Conservation (phyloP, 2,113 vertebrate genomes). For the Octodon degus region DNA sequence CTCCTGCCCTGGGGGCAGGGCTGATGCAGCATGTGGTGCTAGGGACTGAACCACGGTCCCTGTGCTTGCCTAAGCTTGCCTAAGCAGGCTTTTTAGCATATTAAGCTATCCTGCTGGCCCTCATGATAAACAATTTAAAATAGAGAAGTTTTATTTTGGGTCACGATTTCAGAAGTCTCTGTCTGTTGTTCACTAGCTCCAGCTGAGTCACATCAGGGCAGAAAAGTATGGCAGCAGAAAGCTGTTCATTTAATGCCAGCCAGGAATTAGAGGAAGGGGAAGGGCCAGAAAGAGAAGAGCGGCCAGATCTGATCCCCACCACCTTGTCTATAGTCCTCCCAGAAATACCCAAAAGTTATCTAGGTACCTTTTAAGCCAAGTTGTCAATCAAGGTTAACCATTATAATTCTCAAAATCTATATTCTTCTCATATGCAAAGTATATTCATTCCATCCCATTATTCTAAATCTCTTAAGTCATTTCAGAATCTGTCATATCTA, state of each 20-base stretch:
- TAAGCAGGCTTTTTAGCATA: too few relatives aligned
- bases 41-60: too few relatives aligned
- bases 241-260: neutral
- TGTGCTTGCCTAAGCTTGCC: too few relatives aligned
- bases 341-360: neutral
- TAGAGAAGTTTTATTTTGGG: neutral
- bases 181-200: neutral
- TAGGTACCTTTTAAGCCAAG: neutral
- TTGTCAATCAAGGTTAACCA: neutral
- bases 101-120: too few relatives aligned
- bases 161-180: neutral
- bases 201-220: neutral
- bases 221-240: neutral
- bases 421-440: neutral
- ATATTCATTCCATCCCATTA: neutral
- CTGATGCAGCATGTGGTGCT: too few relatives aligned
- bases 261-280: neutral
- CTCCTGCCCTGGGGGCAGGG: too few relatives aligned
- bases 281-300: neutral
- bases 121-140: neutral
- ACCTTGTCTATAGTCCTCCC: too few relatives aligned
- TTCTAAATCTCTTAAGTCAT: neutral
- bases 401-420: neutral
- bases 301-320: too few relatives aligned
- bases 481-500: neutral